Evolutionary conservation across 2,888 invertebrate genomes (phyloP).

Genomic region (Drosophila mayaguana): DNA sequence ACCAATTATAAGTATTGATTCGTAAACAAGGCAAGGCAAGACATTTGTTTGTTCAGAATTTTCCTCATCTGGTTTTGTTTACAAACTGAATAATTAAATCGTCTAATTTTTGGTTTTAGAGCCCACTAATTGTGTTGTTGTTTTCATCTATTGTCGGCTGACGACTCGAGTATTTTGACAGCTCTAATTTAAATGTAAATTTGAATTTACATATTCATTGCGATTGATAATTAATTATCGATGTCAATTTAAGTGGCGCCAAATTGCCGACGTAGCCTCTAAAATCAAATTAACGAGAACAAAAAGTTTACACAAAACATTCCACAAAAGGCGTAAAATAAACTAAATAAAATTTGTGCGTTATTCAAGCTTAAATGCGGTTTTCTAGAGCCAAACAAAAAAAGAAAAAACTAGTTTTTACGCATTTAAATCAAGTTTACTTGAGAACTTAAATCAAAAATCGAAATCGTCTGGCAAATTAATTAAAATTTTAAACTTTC

Average conservation of each 20-base stretch:
- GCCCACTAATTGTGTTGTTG: constrained; percentile 36
- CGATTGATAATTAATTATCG: constrained; percentile 70
- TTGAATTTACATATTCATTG: constrained; percentile 59
- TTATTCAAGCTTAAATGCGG: constrained; percentile 31
- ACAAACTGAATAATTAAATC: constrained; percentile 31
- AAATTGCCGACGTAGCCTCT: constrained; percentile 44
- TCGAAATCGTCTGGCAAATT: constrained; percentile 40
- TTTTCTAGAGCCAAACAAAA: constrained; percentile 42
- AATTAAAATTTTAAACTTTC: constrained; percentile 70
- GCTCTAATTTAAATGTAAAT: constrained; percentile 79
- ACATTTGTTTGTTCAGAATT: constrained; percentile 16
- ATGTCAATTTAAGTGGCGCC: constrained; percentile 53
- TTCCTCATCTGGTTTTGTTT: constrained; percentile 9
- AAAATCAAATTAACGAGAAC: constrained; percentile 49
- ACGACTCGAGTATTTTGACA: constrained; percentile 53
- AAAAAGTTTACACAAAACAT: constrained; percentile 49
- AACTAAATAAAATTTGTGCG: constrained; percentile 35
- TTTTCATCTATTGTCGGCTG: constrained; percentile 26
- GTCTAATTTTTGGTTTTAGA: constrained; percentile 21
- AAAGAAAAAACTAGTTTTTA: constrained; percentile 57
- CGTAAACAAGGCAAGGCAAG: constrained; percentile 25
- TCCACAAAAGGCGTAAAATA: constrained; percentile 45
- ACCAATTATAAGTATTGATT: constrained; percentile 31
- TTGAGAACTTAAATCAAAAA: constrained; percentile 48
- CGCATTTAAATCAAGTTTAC: background rate